Conservation (phyloP, 2,113 vertebrate genomes). For the Barnardius zonarius region DNA sequence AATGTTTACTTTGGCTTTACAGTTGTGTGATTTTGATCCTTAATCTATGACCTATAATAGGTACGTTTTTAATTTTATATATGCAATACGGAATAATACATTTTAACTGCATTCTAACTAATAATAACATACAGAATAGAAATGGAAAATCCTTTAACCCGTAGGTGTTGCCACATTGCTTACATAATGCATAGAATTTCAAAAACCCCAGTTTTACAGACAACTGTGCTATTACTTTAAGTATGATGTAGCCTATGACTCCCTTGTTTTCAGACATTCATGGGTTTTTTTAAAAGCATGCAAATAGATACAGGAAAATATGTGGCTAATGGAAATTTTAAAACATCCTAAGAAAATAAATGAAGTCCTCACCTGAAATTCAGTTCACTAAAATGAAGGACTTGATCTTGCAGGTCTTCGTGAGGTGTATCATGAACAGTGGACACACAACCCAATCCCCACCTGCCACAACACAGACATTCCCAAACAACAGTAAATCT, state of each 20-base stretch:
- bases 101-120: background rate
- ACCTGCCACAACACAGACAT: background rate
- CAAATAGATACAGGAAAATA: background rate
- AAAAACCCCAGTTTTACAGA: background rate
- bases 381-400: background rate
- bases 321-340: background rate
- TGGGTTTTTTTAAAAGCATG: background rate
- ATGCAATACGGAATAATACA: background rate
- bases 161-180: background rate
- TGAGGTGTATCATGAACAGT: background rate
- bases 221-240: background rate
- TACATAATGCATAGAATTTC: background rate
- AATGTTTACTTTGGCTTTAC: background rate
- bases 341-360: background rate
- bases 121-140: background rate
- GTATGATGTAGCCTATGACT: background rate
- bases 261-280: background rate
- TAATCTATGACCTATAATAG: background rate
- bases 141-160: background rate
- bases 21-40: background rate
- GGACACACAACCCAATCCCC: rapidly evolving
- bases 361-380: background rate
- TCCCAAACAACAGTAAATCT: background rate
- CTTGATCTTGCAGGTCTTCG: background rate
- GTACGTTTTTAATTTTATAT: background rate